Conservation (phyloP, 2,888 invertebrate genomes). For the Trissolcus japonicus region DNA sequence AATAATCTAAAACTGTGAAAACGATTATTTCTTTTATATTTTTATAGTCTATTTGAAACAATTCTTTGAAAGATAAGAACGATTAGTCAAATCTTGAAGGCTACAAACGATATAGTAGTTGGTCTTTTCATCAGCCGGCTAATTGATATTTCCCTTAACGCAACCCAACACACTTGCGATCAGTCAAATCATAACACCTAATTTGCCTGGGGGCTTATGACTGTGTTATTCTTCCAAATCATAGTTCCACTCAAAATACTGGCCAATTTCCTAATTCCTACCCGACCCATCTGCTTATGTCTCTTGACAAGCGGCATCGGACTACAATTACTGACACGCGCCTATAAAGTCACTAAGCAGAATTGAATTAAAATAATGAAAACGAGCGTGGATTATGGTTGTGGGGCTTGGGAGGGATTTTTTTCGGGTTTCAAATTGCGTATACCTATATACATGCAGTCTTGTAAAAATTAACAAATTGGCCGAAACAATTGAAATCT, state of each 20-base stretch:
- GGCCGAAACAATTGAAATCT: too few species aligned
- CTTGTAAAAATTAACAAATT: too few species aligned
- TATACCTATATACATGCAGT: too few species aligned
- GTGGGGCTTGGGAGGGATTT: too few species aligned
- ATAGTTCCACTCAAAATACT: conserved; percentile 26
- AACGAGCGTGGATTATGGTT: conserved; percentile 1
- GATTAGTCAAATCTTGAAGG: background rate
- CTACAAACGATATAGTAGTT: conserved; percentile 5
- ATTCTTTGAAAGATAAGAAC: too few species aligned
- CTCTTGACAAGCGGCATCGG: conserved; percentile 39
- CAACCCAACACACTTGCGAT: conserved; percentile 8
- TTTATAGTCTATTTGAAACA: too few species aligned
- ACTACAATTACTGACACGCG: conserved; percentile 54
- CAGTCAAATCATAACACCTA: conserved; percentile 54
- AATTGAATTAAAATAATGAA: conserved; percentile 20
- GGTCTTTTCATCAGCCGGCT: conserved; percentile 39
- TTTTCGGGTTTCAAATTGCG: too few species aligned
- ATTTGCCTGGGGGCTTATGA: conserved; percentile 40
- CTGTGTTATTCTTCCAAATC: conserved; percentile 38
- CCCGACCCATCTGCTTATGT: conserved; percentile 51
- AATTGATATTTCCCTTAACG: conserved; percentile 46
- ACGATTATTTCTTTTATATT: too few species aligned
- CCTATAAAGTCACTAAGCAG: conserved; percentile 26
- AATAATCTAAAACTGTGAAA: too few species aligned
- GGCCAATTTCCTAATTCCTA: conserved; percentile 49